Percentiles rank a stretch among this genome's conserved stretches.
These are phyloP conservation scores for Bufo bufo DNA, from an alignment of 2,113 vertebrate species.

Conservation along the genomic window DNA sequence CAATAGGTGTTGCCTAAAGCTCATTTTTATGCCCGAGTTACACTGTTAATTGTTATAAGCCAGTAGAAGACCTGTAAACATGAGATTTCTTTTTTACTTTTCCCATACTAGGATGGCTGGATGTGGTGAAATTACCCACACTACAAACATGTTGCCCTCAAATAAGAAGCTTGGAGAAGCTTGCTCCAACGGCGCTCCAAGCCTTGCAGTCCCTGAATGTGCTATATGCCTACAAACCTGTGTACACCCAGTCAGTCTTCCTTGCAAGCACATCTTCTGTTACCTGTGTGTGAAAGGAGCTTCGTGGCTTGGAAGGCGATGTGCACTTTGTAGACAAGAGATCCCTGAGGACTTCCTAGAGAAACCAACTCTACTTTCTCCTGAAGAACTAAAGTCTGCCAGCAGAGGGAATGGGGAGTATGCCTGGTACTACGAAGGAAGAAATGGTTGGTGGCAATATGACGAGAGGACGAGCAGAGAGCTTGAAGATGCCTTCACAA, in stretches of 20 bases:
- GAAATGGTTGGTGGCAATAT: slow-evolving; percentile 98
- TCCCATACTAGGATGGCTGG: slow-evolving; percentile 84
- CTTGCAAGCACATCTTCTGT: slow-evolving; percentile 96
- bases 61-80: no score
- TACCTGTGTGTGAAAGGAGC: slow-evolving; percentile 96
- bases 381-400: slow-evolving; percentile 90
- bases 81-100: not conserved
- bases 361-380: slow-evolving; percentile 88
- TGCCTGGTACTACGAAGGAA: slow-evolving; percentile 96
- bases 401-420: slow-evolving; percentile 83
- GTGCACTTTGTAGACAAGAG: slow-evolving; percentile 93
- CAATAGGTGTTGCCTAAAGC: no score
- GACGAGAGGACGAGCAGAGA: slow-evolving; percentile 93
- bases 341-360: slow-evolving; percentile 96
- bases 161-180: slow-evolving; percentile 82
- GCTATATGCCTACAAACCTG: slow-evolving; percentile 95
- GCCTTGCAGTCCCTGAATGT: slow-evolving; percentile 84
- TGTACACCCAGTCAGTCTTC: slow-evolving; percentile 91
- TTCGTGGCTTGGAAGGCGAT: slow-evolving; percentile 97
- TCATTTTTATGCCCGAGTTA: no score
- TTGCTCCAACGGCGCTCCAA: slow-evolving; percentile 76
- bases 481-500: slow-evolving; percentile 91
- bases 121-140: slow-evolving; percentile 84
- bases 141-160: slow-evolving; percentile 79
- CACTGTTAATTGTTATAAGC: no score